A percentile compares a stretch with the other conserved stretches of the same genome.
Evolutionary conservation across 2,888 invertebrate genomes (phyloP).

Genomic region (Dendrolimus pini): DNA sequence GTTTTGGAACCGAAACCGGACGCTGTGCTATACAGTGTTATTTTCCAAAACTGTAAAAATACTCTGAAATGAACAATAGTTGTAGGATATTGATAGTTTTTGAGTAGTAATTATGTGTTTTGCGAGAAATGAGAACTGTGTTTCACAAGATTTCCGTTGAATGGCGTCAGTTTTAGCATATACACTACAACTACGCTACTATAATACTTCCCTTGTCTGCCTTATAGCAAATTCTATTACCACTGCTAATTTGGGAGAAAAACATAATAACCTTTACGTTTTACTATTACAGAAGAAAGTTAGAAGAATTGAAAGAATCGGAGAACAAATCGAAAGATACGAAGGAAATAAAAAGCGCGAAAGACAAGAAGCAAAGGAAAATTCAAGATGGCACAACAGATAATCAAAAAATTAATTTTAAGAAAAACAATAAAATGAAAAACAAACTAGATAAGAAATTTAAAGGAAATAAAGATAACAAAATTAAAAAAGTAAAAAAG

Average conservation of each 20-base stretch:
- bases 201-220: not conserved
- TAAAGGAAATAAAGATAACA: constrained; percentile 18
- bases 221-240: not conserved
- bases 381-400: constrained; percentile 23
- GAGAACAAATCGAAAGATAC: constrained; percentile 31
- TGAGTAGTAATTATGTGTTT: no score
- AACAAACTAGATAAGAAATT: constrained; percentile 9
- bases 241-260: not conserved
- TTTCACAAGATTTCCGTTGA: no score
- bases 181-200: no score
- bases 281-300: constrained; percentile 41
- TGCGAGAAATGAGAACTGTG: no score
- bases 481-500: constrained; percentile 18
- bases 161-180: no score
- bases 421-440: constrained; percentile 13
- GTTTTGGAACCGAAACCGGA: no score
- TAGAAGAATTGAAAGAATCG: constrained; percentile 29
- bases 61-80: no score
- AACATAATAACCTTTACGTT: not conserved
- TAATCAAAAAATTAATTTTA: constrained; percentile 2
- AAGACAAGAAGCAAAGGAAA: constrained; percentile 48
- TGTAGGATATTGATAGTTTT: no score
- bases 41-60: no score
- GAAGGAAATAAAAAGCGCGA: constrained; percentile 29
- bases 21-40: no score